A percentile compares a stretch with the other conserved stretches of the same genome.
Evolutionary conservation across 2,113 vertebrate species (phyloP).

Genomic region (Lepus europaeus): DNA sequence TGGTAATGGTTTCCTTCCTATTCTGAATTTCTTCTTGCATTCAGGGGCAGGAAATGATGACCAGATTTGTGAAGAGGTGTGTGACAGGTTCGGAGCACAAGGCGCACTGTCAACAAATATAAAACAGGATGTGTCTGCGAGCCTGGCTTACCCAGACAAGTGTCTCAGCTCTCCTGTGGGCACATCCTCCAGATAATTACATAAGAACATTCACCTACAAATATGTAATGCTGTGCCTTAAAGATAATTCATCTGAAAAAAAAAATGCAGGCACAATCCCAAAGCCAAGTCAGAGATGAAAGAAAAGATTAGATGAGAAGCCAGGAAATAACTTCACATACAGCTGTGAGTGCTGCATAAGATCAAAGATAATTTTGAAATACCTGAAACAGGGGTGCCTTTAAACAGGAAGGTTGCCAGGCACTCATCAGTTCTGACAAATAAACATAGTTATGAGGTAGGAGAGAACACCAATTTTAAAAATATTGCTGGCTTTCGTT

Average conservation of each 20-base stretch:
- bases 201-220: not conserved
- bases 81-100: not conserved
- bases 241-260: conserved; percentile 15
- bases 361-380: conserved; percentile 21
- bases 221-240: not conserved
- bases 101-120: not conserved
- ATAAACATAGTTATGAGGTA: not conserved
- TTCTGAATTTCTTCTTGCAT: not conserved
- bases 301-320: not conserved
- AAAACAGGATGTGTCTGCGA: not conserved
- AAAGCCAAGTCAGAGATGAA: not conserved
- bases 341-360: not conserved
- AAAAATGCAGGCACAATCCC: not conserved
- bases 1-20: not conserved
- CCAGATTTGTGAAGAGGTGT: not conserved
- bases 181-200: not conserved
- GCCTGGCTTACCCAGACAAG: not conserved
- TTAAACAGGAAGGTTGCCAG: not conserved
- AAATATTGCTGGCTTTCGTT: conserved; percentile 8
- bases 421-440: not conserved
- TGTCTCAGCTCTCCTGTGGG: not conserved
- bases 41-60: not conserved
- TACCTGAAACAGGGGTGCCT: not conserved
- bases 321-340: not conserved
- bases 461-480: conserved; percentile 1